phyloP scores from a whole-genome alignment of 2,888 invertebrate genomes.

The Eristalis arbustorum region DNA sequence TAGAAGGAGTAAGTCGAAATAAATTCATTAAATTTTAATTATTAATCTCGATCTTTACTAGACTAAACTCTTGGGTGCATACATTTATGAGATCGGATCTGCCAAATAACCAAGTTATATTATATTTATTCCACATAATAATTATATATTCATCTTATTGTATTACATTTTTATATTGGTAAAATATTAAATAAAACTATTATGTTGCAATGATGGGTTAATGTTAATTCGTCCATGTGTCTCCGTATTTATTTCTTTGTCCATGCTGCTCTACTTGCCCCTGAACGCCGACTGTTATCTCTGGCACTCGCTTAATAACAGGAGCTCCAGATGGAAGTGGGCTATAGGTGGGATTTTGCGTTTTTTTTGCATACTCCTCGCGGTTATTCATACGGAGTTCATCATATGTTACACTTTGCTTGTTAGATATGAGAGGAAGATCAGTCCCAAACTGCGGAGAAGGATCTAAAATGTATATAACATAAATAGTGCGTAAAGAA shows the following conservation, averaged over 20 bases:
- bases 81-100: conserved; percentile 86
- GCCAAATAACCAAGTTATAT: conserved; percentile 62
- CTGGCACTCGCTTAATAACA: conserved; percentile 55
- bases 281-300: background rate
- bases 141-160: background rate
- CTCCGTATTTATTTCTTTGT: conserved; percentile 78
- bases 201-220: background rate
- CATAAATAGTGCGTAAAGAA: background rate
- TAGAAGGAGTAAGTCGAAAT: conserved; percentile 89
- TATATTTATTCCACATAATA: background rate
- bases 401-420: conserved; percentile 84
- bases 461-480: conserved; percentile 69
- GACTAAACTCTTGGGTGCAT: conserved; percentile 95
- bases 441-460: conserved; percentile 80
- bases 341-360: conserved; percentile 74
- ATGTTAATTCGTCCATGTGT: conserved; percentile 77
- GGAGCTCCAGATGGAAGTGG: conserved; percentile 74
- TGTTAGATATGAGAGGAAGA: conserved; percentile 80
- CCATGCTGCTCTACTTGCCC: conserved; percentile 5
- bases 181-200: background rate
- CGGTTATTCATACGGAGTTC: conserved; percentile 87
- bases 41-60: conserved; percentile 81
- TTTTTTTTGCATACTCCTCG: conserved; percentile 82
- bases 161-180: background rate
- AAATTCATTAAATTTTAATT: conserved; percentile 18